Evolutionary conservation across 2,888 invertebrate species (phyloP), one percentile per base, ranked within the genome.

Genomic region (Cosmopolites sordidus): DNA sequence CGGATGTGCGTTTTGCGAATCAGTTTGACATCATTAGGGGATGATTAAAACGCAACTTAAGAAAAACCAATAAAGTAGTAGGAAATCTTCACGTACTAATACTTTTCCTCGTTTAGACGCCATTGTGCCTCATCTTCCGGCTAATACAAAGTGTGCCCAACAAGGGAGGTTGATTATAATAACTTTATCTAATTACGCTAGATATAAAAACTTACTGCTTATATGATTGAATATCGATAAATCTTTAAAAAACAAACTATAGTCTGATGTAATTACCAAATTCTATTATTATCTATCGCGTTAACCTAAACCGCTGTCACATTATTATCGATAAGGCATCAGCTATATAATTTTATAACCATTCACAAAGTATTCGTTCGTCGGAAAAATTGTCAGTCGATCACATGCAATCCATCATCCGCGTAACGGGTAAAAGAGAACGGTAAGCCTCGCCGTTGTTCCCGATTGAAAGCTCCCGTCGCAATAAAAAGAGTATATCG

Each of bases 381-480:
- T 48, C 9, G 42, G 42, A 48, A 48, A 48, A 48, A 48, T 48
- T 48, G 43, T 48, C 43, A 42, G 48, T 43, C 42, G 48, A 48
- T 48, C 48, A 37, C 16, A 17, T 30, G 41, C 42, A 30, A 48
- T 48, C 48, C 42, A 48, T 48, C 48, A 48, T 42, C 42, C 11
- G 37, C 42, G 1, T 43, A 48, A 42, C 42, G 42, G 42, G 30
- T 6, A 43, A 48, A 22, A 8, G 8, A 30, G 29, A 42, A 43
- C 42, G 42, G 17, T 48, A 48, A 48, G 37, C 33, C 18, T 12
- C 37, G 42, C 18, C 40, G 40, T 48, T 48, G 48, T 48, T 48
- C 22, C 12, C 47, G 41, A n/a, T 47, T 37, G 37, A 40, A 47
- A 47, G 40, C 47, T 15, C 16, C 40, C 33, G 27, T 16, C 39